Evolutionary conservation across 1,140 invertebrate species (phyloP).

Genomic region (Polypedilum pembai): DNA sequence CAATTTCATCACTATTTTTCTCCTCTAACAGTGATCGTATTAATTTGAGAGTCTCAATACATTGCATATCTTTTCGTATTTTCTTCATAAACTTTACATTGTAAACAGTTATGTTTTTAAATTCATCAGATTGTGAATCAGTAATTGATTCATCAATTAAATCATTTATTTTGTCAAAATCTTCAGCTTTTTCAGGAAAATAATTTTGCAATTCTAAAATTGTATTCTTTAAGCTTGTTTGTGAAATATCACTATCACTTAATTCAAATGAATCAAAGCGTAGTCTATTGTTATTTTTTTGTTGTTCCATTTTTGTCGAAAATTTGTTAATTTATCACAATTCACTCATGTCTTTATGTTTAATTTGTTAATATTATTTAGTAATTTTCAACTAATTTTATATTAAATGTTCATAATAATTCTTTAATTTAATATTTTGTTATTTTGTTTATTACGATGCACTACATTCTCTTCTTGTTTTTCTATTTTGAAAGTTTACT

Average conservation of each 20-base stretch:
- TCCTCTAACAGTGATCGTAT: not conserved
- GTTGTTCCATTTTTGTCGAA: too few relatives aligned
- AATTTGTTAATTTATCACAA: too few relatives aligned
- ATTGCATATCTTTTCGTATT: not conserved
- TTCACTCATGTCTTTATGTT: too few relatives aligned
- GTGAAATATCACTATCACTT: not conserved
- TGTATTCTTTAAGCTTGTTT: not conserved
- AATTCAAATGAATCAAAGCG: slow-evolving; percentile 20
- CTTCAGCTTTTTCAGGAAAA: not conserved
- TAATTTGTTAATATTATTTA: too few relatives aligned
- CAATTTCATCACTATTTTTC: not conserved
- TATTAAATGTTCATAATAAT: too few relatives aligned
- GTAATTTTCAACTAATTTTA: too few relatives aligned
- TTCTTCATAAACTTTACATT: not conserved
- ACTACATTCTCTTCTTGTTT: too few relatives aligned
- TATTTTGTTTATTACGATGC: too few relatives aligned
- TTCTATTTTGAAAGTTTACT: too few relatives aligned
- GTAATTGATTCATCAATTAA: not conserved
- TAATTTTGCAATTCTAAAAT: not conserved
- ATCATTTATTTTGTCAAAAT: not conserved
- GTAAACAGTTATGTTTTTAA: not conserved
- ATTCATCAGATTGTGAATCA: not conserved
- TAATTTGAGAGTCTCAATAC: not conserved
- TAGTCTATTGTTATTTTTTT: not conserved
- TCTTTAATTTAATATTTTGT: too few relatives aligned